phyloP scores from a whole-genome alignment of 2,113 vertebrate genomes.

The Planiliza haematocheilus region DNA sequence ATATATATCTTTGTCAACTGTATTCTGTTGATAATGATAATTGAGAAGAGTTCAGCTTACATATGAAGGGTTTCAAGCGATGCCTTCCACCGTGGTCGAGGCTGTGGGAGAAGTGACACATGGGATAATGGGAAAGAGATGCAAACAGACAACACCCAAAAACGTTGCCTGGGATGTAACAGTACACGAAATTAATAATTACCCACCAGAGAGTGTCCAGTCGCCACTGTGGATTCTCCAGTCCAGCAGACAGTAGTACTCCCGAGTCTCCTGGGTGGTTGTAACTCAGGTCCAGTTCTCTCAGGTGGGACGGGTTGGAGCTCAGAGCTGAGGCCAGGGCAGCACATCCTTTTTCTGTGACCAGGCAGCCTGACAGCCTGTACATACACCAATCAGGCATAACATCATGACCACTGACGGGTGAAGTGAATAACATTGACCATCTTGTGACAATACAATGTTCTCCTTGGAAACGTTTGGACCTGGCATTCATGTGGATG shows the following conservation, averaged over 20 bases:
- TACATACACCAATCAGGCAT: no score
- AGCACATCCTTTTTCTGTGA: not conserved
- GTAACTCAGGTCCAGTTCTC: slow-evolving; percentile 17
- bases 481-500: no score
- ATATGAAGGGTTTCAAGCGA: slow-evolving; percentile 9
- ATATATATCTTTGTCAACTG: no score
- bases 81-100: slow-evolving; percentile 6
- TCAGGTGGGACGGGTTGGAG: not conserved
- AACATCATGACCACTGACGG: no score
- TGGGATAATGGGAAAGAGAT: not conserved
- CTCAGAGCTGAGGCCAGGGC: not conserved
- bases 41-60: slow-evolving; percentile 4
- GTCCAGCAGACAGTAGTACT: not conserved
- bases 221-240: not conserved
- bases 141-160: no score
- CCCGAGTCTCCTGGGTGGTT: not conserved
- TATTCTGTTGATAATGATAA: no score
- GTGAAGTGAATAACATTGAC: no score
- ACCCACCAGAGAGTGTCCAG: slow-evolving; percentile 9
- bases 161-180: no score
- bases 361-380: slow-evolving; percentile 11
- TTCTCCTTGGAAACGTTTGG: no score
- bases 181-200: not conserved
- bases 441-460: no score
- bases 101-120: not conserved